Percentiles rank a stretch among this genome's conserved stretches.
phyloP scores from a whole-genome alignment of 2,113 vertebrate genomes.

The Aix galericulata region DNA sequence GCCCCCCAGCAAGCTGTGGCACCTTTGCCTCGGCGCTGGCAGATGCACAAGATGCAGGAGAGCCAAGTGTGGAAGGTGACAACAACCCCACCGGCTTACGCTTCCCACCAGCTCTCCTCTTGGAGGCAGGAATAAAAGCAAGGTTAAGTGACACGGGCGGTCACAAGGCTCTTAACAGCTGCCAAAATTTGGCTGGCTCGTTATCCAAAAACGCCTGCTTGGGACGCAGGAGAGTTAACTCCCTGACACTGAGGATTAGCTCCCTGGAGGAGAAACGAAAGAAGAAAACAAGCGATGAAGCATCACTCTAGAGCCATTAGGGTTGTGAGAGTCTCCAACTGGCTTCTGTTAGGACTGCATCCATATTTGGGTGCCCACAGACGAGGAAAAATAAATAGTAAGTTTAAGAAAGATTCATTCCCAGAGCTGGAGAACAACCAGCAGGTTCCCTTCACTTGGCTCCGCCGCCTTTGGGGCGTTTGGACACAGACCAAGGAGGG shows the following conservation, averaged over 20 bases:
- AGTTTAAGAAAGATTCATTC: neutral
- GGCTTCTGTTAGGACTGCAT: neutral
- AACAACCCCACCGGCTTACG: neutral
- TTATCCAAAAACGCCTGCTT: neutral
- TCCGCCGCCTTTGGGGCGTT: neutral
- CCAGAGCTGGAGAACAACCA: neutral
- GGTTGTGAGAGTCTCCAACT: neutral
- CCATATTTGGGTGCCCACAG: neutral
- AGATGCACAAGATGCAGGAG: neutral
- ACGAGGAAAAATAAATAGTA: neutral
- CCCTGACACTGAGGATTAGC: neutral
- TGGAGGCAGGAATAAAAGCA: neutral
- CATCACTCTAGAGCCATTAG: neutral
- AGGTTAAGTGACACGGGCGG: neutral
- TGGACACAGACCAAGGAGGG: neutral
- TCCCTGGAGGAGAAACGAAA: neutral
- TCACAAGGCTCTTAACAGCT: neutral
- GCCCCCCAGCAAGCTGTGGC: neutral
- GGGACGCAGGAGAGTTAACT: neutral
- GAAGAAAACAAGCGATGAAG: neutral
- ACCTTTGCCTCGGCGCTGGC: rapidly evolving
- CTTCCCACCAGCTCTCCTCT: neutral
- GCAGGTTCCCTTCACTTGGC: neutral
- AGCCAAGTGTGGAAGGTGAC: neutral
- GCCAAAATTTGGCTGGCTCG: neutral